phyloP scores from a whole-genome alignment of 2,113 vertebrate species.

The Donacobius atricapilla region DNA sequence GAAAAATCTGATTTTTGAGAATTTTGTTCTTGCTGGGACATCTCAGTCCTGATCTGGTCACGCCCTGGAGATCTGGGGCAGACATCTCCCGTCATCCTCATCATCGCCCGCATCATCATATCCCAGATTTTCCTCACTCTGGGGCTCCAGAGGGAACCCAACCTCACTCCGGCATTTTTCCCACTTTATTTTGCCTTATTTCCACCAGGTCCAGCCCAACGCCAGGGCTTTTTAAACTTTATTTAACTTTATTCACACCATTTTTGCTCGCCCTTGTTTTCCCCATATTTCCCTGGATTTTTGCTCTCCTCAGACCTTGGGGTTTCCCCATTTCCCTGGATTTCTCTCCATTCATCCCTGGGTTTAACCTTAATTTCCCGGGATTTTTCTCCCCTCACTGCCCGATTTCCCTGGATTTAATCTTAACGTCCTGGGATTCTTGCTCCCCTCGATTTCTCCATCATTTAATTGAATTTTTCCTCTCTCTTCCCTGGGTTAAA shows the following conservation, averaged over 20 bases:
- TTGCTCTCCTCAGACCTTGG: not conserved
- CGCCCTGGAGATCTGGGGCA: not conserved
- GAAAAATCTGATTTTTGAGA: not conserved
- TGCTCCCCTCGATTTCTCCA: not conserved
- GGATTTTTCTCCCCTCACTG: not conserved
- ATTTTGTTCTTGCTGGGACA: not conserved
- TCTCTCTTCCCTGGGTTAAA: too few relatives aligned
- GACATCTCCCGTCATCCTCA: not conserved
- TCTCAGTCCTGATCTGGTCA: not conserved
- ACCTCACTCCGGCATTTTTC: not conserved
- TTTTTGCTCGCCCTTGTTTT: not conserved
- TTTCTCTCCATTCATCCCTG: not conserved
- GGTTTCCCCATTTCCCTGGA: not conserved
- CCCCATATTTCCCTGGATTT: not conserved
- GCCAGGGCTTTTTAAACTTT: rapidly evolving
- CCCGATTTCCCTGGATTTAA: not conserved
- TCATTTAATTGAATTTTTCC: not conserved
- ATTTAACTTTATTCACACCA: not conserved
- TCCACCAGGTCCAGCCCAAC: not conserved
- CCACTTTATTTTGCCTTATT: not conserved
- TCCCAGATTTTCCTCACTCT: not conserved
- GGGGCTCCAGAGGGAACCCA: not conserved
- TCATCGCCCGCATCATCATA: not conserved
- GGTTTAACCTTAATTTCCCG: not conserved
- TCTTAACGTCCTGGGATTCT: too few relatives aligned